A percentile compares a stretch with the other conserved stretches of the same genome.
Evolutionary conservation across 2,113 vertebrate species (phyloP).

Genomic region (Microcebus jonahi): DNA sequence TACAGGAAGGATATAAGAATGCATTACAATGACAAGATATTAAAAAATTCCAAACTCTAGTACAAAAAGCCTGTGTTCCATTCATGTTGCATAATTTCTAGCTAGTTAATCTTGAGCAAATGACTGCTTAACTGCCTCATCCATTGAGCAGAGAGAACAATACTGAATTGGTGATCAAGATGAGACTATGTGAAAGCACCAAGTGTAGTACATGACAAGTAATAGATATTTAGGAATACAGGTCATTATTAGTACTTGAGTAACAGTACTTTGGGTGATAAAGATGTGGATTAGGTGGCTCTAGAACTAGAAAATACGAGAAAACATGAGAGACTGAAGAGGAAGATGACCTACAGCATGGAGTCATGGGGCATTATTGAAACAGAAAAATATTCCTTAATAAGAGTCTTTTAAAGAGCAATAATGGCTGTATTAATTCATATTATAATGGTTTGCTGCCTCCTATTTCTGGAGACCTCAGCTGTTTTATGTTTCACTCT

Average conservation of each 20-base stretch:
- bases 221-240: neutral
- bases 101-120: neutral
- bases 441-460: neutral
- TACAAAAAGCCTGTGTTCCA: constrained; percentile 3
- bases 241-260: neutral
- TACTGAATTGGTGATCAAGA: neutral
- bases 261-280: neutral
- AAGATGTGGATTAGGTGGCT: neutral
- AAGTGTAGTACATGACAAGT: neutral
- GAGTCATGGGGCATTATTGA: neutral
- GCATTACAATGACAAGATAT: neutral
- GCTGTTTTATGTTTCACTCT: neutral
- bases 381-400: neutral
- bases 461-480: neutral
- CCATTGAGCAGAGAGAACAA: neutral
- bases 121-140: neutral
- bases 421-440: neutral
- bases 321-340: neutral
- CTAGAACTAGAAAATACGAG: neutral
- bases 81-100: neutral
- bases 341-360: neutral
- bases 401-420: neutral
- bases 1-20: neutral
- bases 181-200: neutral
- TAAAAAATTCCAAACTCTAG: neutral